Base-by-base conservation (phyloP, 2,113 vertebrate species). In the Geococcyx californianus region DNA sequence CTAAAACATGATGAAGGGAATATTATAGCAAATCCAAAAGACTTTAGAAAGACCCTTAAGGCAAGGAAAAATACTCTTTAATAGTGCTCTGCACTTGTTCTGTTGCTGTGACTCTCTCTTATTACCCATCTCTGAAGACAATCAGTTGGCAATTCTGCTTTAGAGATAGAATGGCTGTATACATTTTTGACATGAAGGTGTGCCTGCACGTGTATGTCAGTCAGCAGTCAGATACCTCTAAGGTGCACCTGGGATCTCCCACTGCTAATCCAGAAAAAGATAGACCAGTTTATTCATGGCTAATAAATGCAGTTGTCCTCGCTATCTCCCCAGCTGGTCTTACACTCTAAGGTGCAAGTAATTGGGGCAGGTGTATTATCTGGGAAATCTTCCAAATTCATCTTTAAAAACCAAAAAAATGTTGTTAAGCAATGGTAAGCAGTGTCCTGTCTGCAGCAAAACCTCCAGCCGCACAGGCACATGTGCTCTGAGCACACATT, bases 351-450 rank as follows among this genome's bases (percentile, higher is more conserved):
- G 88, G 93, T 95, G 87, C 86, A 89, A 90, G 87, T 94, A 90
- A 87, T 93, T 52, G 91, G 96, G 96, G 95, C 95, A 98, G 97
- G 94, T 97, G 93, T 64, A 95, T 93, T 29, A 36, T 96, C 96
- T 98, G 97, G 97, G 97, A 98, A 96, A 56, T 90, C 81, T 96
- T 98, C 96, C 97, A 98, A 97, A 96, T 95, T 92, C 28, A 52
- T 93, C 72, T 95, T 94, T 12, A 95, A 94, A 96, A 97, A 95
- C 28, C 45, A 44, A 29, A 16, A 60, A 28, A 69, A 12, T 7
- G 47, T 26, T 47, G 21, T 91, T 90, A 95, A 70, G 77, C 87
- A 36, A 9, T 96, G 90, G 42, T 44, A 77, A 93, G 54, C 75
- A 84, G 60, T 11, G 31, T 94, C 95, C 94, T 97, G 95, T 93